Conservation (phyloP, 2,113 vertebrate species). For the Triplophysa siluroides region DNA sequence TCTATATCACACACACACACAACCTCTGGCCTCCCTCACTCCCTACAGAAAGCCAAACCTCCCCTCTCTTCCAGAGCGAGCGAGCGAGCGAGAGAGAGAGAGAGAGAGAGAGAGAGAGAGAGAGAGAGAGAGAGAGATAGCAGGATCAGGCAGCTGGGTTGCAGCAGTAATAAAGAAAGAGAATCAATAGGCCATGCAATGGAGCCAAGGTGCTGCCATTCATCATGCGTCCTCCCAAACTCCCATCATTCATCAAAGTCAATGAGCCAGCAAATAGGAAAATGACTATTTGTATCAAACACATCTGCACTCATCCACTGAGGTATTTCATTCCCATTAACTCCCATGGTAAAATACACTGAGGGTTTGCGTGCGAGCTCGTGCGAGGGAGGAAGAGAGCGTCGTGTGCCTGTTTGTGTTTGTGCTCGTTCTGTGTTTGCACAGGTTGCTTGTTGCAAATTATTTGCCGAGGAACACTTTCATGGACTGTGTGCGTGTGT, state of each 20-base stretch:
- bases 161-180: conserved; percentile 98
- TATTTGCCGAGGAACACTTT: conserved; percentile 80
- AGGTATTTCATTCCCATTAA: conserved; percentile 99
- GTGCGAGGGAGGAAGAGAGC: conserved; percentile 77
- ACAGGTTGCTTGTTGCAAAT: conserved; percentile 85
- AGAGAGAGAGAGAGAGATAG: conserved; percentile 30
- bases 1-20: conserved; percentile 16
- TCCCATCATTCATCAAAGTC: conserved; percentile 99
- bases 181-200: conserved; percentile 99
- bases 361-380: conserved; percentile 40
- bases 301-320: conserved; percentile 99
- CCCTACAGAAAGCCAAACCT: conserved; percentile 22
- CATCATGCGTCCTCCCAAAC: conserved; percentile 99
- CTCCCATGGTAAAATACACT: conserved; percentile 97
- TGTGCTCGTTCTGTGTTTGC: conserved; percentile 74
- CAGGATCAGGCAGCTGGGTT: conserved; percentile 86
- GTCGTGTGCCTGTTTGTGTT: conserved; percentile 58
- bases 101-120: conserved; percentile 3
- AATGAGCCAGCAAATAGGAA: conserved; percentile 99
- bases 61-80: conserved; percentile 12
- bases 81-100: conserved; percentile 1
- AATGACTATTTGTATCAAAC: conserved; percentile 99
- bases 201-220: conserved; percentile 99
- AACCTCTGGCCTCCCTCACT: conserved; percentile 7
- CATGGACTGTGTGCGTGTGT: conserved; percentile 68